phyloP scores from a whole-genome alignment of 2,888 invertebrate genomes.

The Sialis fuliginosa region DNA sequence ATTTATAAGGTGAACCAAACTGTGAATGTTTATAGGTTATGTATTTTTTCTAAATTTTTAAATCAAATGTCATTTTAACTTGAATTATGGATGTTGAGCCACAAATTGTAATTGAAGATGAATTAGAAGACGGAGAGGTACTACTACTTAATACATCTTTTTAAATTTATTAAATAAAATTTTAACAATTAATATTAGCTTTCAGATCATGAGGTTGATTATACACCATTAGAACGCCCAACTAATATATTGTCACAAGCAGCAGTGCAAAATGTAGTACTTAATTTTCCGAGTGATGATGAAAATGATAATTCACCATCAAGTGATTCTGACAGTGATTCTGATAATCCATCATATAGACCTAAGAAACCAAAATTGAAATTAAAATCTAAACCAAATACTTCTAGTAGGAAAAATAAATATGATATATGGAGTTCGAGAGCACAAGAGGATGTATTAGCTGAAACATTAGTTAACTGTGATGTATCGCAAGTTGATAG shows the following conservation, averaged over 20 bases:
- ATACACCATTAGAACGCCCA: slow-evolving; percentile 38
- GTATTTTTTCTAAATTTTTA: too few species aligned
- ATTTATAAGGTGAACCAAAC: too few species aligned
- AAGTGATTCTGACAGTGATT: slow-evolving; percentile 37
- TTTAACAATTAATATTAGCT: background rate
- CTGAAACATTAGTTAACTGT: slow-evolving; percentile 60
- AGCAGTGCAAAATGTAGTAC: slow-evolving; percentile 30
- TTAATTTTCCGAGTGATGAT: slow-evolving; percentile 37
- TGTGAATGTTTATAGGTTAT: too few species aligned
- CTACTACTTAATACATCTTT: too few species aligned
- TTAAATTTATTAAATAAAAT: background rate
- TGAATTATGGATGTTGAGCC: slow-evolving; percentile 8
- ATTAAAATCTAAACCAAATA: slow-evolving; percentile 25
- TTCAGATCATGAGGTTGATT: slow-evolving; percentile 29
- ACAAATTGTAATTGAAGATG: slow-evolving; percentile 7
- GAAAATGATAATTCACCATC: slow-evolving; percentile 29
- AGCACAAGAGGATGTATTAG: slow-evolving; percentile 60
- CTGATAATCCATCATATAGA: slow-evolving; percentile 27
- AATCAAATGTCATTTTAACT: background rate
- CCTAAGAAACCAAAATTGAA: slow-evolving; percentile 36
- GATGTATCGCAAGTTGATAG: slow-evolving; percentile 52
- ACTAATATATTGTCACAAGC: slow-evolving; percentile 24
- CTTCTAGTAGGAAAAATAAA: slow-evolving; percentile 28
- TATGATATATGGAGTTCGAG: slow-evolving; percentile 62
- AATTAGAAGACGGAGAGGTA: slow-evolving; percentile 15